These are phyloP conservation scores for Polypterus senegalus DNA, from an alignment of 2,113 vertebrate genomes.

Conservation along the genomic window DNA sequence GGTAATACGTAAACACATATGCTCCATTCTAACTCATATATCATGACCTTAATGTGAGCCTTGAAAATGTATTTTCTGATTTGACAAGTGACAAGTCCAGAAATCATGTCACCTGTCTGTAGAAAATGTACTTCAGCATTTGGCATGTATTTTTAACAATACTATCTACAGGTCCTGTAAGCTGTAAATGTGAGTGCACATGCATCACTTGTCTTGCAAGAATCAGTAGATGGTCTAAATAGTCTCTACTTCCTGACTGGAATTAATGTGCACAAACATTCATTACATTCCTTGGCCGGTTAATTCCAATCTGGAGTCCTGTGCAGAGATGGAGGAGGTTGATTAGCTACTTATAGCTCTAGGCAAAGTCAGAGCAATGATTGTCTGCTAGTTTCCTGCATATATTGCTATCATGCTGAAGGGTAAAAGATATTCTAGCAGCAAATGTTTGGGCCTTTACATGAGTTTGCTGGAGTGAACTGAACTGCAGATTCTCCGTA, in stretches of 20 bases:
- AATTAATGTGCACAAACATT: background rate
- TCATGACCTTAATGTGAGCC: no score
- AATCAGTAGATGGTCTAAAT: background rate
- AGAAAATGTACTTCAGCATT: background rate
- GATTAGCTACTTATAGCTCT: background rate
- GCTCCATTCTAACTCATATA: no score
- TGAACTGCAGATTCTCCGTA: no score
- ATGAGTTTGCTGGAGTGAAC: no score
- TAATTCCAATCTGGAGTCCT: conserved; percentile 2
- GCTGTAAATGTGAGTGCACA: background rate
- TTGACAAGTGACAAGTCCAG: background rate
- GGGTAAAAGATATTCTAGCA: background rate
- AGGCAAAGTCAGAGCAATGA: background rate
- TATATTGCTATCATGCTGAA: background rate
- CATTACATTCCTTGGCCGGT: background rate
- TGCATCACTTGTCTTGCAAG: background rate
- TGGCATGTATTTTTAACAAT: background rate
- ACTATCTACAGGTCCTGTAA: background rate
- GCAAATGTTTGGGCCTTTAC: no score
- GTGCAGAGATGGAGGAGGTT: background rate
- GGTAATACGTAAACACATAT: no score
- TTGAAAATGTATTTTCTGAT: background rate
- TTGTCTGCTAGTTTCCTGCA: background rate
- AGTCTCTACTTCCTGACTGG: background rate
- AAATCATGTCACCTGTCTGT: background rate